Conservation (phyloP, 2,113 vertebrate species). For the Meleagris gallopavo region DNA sequence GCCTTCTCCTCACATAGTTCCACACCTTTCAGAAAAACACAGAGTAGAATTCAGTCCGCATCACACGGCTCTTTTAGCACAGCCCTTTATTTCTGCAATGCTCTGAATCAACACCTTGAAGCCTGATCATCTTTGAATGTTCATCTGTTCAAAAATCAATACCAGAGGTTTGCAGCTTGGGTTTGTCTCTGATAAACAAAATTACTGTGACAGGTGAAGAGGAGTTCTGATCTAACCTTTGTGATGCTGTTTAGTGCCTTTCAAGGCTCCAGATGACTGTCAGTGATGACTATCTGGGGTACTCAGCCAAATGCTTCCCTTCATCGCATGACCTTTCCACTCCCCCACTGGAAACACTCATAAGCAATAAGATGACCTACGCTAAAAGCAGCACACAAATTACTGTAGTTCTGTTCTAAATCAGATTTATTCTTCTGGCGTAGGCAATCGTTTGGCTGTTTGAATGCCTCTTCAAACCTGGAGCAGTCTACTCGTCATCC, state of each 20-base stretch:
- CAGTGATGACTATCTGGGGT: neutral
- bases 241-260: neutral
- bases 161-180: neutral
- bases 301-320: neutral
- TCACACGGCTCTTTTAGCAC: neutral
- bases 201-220: neutral
- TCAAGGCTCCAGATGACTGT: neutral
- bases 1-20: neutral
- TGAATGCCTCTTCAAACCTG: neutral
- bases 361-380: neutral
- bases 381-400: neutral
- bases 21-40: neutral
- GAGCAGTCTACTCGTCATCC: neutral
- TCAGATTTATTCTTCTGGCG: neutral
- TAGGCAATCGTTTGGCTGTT: neutral
- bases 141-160: conserved; percentile 3
- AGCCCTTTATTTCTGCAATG: neutral
- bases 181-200: conserved; percentile 13
- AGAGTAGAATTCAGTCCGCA: neutral
- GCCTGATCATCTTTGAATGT: neutral
- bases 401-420: neutral
- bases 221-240: neutral
- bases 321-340: conserved; percentile 2
- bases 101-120: neutral
- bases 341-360: neutral